Percentiles rank a stretch among this genome's conserved stretches.
phyloP scores from a whole-genome alignment of 92 coral and sea anemone species.

The Umimayanthus kanabou region DNA sequence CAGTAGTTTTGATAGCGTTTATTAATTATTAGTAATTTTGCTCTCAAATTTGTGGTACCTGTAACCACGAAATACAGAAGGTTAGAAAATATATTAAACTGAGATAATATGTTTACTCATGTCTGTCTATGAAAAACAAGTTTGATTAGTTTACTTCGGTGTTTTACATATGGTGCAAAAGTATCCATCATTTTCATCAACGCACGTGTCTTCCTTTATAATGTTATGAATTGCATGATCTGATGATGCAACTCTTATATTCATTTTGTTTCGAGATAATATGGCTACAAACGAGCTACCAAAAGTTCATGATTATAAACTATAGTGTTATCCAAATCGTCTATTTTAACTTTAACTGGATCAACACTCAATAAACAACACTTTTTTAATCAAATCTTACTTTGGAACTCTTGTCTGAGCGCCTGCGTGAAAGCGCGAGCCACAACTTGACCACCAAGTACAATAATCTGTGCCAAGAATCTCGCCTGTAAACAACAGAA shows the following conservation, averaged over 20 bases:
- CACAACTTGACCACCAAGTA: conserved; percentile 96
- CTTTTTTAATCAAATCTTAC: conserved; percentile 56
- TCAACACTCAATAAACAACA: not conserved
- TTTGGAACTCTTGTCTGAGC: conserved; percentile 95
- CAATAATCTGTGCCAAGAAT: conserved; percentile 91
- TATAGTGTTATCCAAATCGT: not conserved
- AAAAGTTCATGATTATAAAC: not conserved
- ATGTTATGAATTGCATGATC: no score
- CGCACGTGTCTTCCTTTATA: no score
- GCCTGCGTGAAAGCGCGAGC: conserved; percentile 98
- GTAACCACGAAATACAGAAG: no score
- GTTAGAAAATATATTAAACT: no score
- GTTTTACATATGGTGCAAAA: no score
- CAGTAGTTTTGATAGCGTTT: no score
- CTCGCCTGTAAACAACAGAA: conserved; percentile 64
- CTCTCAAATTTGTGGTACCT: no score
- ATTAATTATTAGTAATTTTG: no score
- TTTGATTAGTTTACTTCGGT: no score
- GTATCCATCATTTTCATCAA: no score
- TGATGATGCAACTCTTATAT: not conserved
- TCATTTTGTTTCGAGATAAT: not conserved
- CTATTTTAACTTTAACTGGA: not conserved
- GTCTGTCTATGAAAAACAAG: no score
- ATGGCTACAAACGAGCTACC: not conserved
- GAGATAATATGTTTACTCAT: no score